phyloP scores from a whole-genome alignment of 2,888 invertebrate species.

The Noctua comes region DNA sequence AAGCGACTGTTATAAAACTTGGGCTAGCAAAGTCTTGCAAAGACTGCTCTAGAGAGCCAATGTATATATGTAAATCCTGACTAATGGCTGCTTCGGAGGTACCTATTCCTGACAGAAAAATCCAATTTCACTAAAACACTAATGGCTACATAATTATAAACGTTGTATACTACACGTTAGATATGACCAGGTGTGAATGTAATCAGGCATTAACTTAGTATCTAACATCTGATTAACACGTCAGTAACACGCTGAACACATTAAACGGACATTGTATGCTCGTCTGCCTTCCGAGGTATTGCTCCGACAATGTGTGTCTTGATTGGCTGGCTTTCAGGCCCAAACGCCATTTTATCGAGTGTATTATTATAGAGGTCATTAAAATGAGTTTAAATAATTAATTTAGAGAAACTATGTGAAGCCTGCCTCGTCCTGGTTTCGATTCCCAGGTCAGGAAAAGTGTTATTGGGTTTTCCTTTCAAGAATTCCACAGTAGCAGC shows the following conservation, averaged over 20 bases:
- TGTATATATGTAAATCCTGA: not conserved
- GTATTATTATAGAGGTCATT: not conserved
- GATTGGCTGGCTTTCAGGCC: not conserved
- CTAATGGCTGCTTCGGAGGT: not conserved
- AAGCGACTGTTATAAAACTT: not conserved
- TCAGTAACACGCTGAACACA: not conserved
- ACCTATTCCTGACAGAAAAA: not conserved
- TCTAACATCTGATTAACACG: conserved; percentile 16
- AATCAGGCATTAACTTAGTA: not conserved
- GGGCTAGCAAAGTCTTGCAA: not conserved
- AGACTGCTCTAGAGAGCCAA: not conserved
- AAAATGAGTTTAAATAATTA: not conserved
- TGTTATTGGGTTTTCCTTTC: too few relatives aligned
- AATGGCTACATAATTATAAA: not conserved
- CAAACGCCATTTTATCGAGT: not conserved
- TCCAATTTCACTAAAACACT: too few relatives aligned
- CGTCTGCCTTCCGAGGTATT: not conserved
- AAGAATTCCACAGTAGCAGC: too few relatives aligned
- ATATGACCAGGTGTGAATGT: conserved; percentile 2
- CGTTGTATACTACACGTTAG: not conserved
- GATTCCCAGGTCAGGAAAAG: too few relatives aligned
- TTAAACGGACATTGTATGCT: conserved; percentile 2
- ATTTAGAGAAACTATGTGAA: too few relatives aligned
- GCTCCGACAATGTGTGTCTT: not conserved
- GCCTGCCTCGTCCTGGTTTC: too few relatives aligned